These are phyloP conservation scores for Rhadinocentrus ornatus DNA, from an alignment of 2,797 vertebrate genomes.

Conservation along the genomic window DNA sequence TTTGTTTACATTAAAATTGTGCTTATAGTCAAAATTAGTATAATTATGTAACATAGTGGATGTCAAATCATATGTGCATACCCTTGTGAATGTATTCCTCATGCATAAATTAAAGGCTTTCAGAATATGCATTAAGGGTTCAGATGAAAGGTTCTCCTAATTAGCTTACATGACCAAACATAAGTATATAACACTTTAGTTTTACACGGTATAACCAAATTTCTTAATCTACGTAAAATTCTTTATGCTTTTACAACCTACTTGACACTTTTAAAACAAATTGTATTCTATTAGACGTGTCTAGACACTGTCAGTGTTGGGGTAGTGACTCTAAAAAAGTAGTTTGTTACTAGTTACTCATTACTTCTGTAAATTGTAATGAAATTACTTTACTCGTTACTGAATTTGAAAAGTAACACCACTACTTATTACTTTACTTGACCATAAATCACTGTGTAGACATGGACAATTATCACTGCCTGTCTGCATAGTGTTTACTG, in stretches of 20 bases:
- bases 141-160: neutral
- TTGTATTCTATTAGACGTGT: neutral
- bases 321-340: too few species aligned
- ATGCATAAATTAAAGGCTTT: neutral
- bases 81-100: neutral
- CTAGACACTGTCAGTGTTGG: too few species aligned
- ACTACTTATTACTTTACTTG: too few species aligned
- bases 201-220: neutral
- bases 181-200: neutral
- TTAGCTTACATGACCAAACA: neutral
- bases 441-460: too few species aligned
- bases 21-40: neutral
- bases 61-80: neutral
- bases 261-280: neutral
- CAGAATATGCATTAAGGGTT: neutral
- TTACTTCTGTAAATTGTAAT: too few species aligned
- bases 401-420: too few species aligned
- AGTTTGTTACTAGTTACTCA: too few species aligned
- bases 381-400: too few species aligned
- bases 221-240: neutral
- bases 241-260: neutral
- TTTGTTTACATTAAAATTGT: neutral
- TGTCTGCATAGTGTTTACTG: too few species aligned
- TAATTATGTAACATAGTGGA: neutral
- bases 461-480: too few species aligned